A percentile compares a stretch with the other conserved stretches of the same genome.
These are phyloP conservation scores for Lacanobia wlatinum DNA, from an alignment of 2,888 invertebrate genomes.

Conservation along the genomic window DNA sequence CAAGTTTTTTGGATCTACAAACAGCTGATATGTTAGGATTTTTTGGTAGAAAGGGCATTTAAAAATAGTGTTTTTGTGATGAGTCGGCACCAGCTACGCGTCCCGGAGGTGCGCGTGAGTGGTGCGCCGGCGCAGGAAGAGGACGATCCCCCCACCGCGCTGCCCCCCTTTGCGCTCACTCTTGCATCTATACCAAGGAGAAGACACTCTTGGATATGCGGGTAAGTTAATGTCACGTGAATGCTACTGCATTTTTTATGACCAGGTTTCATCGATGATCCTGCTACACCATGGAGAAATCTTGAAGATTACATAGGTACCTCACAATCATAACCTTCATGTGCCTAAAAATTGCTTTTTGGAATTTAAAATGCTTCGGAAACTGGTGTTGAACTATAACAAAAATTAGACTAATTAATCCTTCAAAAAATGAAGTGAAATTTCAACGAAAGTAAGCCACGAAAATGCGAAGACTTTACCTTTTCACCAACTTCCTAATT, in stretches of 20 bases:
- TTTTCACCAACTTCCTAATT: slow-evolving; percentile 25
- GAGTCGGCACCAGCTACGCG: slow-evolving; percentile 91
- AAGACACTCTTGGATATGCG: slow-evolving; percentile 94
- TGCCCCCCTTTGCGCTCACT: slow-evolving; percentile 87
- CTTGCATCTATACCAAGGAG: slow-evolving; percentile 91
- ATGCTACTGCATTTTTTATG: slow-evolving; percentile 10
- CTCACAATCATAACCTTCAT: not conserved
- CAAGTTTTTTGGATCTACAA: slow-evolving; percentile 58
- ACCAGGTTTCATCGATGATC: not conserved
- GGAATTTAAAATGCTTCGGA: not conserved
- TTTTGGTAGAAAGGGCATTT: slow-evolving; percentile 58
- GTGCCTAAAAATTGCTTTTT: not conserved
- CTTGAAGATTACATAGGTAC: not conserved
- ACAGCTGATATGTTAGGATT: slow-evolving; percentile 58
- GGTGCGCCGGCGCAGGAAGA: slow-evolving; percentile 89
- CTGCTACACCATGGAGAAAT: not conserved
- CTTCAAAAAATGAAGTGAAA: not conserved
- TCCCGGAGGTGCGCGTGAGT: slow-evolving; percentile 93
- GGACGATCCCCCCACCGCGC: slow-evolving; percentile 84
- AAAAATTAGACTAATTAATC: not conserved
- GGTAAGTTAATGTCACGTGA: slow-evolving; percentile 88
- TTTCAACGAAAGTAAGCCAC: not conserved
- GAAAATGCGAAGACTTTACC: not conserved
- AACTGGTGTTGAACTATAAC: not conserved
- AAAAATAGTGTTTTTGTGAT: slow-evolving; percentile 85